A percentile compares a stretch with the other conserved stretches of the same genome.
phyloP scores from a whole-genome alignment of 2,888 invertebrate species.

The Sthenelais limicola region DNA sequence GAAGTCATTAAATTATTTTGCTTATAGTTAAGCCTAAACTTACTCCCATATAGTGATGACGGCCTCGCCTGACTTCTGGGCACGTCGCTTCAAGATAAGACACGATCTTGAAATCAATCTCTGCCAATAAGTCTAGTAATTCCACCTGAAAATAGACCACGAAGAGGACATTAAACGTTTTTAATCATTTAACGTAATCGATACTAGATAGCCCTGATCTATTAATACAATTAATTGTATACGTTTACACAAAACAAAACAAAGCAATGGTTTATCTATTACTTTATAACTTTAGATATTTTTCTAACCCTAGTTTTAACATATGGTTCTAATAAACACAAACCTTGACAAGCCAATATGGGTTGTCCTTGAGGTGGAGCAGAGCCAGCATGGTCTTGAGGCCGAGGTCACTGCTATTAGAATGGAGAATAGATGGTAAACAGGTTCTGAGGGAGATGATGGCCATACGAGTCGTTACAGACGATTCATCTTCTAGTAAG shows the following conservation, averaged over 20 bases:
- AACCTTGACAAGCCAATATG: slow-evolving; percentile 91
- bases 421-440: slow-evolving; percentile 78
- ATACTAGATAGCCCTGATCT: too few species aligned
- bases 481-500: slow-evolving; percentile 76
- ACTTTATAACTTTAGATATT: too few species aligned
- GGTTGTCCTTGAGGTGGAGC: slow-evolving; percentile 79
- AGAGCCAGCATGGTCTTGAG: slow-evolving; percentile 78
- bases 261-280: too few species aligned
- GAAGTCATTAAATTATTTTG: too few species aligned
- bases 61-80: slow-evolving; percentile 53
- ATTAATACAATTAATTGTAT: too few species aligned
- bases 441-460: slow-evolving; percentile 78
- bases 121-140: slow-evolving; percentile 78
- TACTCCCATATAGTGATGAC: slow-evolving; percentile 64
- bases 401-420: slow-evolving; percentile 76
- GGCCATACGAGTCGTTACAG: slow-evolving; percentile 83
- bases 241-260: too few species aligned
- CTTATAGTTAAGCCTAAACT: slow-evolving; percentile 40
- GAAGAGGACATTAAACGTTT: too few species aligned
- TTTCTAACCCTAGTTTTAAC: too few species aligned
- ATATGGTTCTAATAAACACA: too few species aligned
- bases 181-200: too few species aligned
- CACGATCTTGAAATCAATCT: slow-evolving; percentile 77
- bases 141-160: slow-evolving; percentile 75
- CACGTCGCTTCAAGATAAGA: slow-evolving; percentile 74